phyloP scores from a whole-genome alignment of 2,888 invertebrate species.

The Heliconius hortense region DNA sequence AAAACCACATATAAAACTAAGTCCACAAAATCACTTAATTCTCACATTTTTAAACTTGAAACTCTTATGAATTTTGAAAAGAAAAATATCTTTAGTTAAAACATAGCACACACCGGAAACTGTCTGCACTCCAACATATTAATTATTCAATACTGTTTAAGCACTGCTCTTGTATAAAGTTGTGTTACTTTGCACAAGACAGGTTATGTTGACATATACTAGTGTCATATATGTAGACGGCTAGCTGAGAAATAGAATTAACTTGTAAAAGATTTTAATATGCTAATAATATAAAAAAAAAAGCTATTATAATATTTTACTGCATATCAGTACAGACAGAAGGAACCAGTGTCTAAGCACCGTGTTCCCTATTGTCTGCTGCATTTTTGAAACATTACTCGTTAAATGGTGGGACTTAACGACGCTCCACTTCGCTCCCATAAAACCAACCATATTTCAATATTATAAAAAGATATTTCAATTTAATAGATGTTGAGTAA shows the following conservation, averaged over 20 bases:
- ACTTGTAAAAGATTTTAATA: neutral
- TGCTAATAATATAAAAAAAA: neutral
- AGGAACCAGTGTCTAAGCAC: neutral
- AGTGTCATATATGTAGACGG: conserved; percentile 38
- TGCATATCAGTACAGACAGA: too few relatives aligned
- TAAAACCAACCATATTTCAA: neutral
- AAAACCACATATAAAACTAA: neutral
- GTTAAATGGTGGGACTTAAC: neutral
- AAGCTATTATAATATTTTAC: neutral
- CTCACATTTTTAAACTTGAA: conserved; percentile 10
- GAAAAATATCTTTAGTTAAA: conserved; percentile 7
- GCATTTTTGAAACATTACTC: too few relatives aligned
- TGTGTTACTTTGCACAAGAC: neutral
- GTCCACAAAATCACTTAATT: neutral
- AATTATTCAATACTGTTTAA: conserved; percentile 33
- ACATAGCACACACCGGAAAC: conserved; percentile 11
- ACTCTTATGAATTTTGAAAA: conserved; percentile 18
- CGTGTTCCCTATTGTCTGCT: too few relatives aligned
- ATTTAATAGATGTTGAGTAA: neutral
- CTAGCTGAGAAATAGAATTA: conserved; percentile 12
- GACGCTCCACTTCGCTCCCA: neutral
- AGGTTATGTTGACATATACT: conserved; percentile 33
- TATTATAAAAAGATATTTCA: neutral
- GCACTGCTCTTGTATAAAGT: conserved; percentile 11
- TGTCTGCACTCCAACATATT: conserved; percentile 23